These are phyloP conservation scores for Callaeas wilsoni DNA, from an alignment of 2,113 vertebrate species.

Conservation along the genomic window DNA sequence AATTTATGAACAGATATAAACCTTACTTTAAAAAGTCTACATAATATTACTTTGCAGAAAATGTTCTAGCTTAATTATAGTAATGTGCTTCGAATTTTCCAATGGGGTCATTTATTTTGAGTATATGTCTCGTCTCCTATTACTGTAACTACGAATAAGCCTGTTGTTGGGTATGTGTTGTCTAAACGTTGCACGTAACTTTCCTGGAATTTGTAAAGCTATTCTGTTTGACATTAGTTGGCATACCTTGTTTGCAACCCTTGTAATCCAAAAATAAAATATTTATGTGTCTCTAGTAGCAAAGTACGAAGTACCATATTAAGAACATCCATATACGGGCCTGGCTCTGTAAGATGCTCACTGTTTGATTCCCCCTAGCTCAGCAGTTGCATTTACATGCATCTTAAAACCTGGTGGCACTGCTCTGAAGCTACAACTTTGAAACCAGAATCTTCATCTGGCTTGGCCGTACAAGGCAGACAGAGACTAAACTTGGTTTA, in stretches of 20 bases:
- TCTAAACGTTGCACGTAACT: slow-evolving; percentile 43
- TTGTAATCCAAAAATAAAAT: slow-evolving; percentile 65
- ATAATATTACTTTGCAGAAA: slow-evolving; percentile 42
- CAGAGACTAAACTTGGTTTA: background rate
- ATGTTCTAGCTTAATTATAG: slow-evolving; percentile 63
- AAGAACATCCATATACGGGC: slow-evolving; percentile 56
- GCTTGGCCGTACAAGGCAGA: background rate
- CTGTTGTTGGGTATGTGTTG: slow-evolving; percentile 61
- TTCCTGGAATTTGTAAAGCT: slow-evolving; percentile 64
- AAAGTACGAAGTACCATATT: slow-evolving; percentile 44
- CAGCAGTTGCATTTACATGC: background rate
- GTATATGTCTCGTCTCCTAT: slow-evolving; percentile 49
- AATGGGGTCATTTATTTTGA: slow-evolving; percentile 62
- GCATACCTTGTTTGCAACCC: slow-evolving; percentile 61
- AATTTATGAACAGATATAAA: background rate
- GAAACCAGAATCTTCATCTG: background rate
- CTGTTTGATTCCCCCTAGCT: background rate
- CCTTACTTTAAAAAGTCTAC: background rate
- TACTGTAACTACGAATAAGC: slow-evolving; percentile 53
- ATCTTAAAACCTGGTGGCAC: background rate
- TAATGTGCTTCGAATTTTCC: slow-evolving; percentile 53
- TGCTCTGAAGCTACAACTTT: background rate
- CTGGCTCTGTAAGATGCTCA: background rate
- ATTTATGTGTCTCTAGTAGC: slow-evolving; percentile 62
- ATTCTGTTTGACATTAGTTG: slow-evolving; percentile 64